Conservation (phyloP, 1,140 invertebrate species). For the Heliconius hermathena region DNA sequence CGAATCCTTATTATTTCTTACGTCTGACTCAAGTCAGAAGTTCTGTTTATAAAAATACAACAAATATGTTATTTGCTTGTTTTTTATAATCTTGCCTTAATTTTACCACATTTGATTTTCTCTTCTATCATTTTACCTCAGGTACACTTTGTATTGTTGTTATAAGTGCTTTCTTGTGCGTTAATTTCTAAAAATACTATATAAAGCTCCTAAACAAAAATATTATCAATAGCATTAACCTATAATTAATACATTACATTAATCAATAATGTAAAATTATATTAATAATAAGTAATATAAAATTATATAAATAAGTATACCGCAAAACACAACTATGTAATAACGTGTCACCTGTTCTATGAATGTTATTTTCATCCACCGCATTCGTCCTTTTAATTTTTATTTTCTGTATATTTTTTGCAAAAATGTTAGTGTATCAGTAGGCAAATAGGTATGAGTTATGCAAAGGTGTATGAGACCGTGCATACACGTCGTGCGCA, state of each 20-base stretch:
- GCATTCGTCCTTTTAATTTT: neutral
- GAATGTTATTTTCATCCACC: neutral
- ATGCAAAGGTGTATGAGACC: slow-evolving; percentile 47
- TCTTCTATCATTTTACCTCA: neutral
- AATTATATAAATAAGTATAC: neutral
- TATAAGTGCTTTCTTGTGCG: neutral
- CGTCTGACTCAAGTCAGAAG: slow-evolving; percentile 64
- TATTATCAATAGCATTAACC: too few relatives aligned
- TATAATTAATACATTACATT: too few relatives aligned
- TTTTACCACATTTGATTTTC: neutral
- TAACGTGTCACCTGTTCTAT: neutral
- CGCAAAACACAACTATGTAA: neutral
- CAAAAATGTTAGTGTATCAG: slow-evolving; percentile 33
- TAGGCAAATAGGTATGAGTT: slow-evolving; percentile 39
- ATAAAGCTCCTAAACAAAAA: too few relatives aligned
- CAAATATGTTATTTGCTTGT: slow-evolving; percentile 34
- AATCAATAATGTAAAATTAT: too few relatives aligned
- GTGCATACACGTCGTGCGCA: slow-evolving; percentile 48
- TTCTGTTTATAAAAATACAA: slow-evolving; percentile 57
- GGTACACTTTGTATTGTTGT: neutral
- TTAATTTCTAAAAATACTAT: neutral
- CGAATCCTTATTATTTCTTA: slow-evolving; percentile 76
- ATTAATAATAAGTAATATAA: too few relatives aligned
- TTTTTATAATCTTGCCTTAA: neutral
- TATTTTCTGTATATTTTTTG: slow-evolving; percentile 28